These are phyloP conservation scores for Atta colombica DNA, from an alignment of 1,140 invertebrate species.

Conservation along the genomic window DNA sequence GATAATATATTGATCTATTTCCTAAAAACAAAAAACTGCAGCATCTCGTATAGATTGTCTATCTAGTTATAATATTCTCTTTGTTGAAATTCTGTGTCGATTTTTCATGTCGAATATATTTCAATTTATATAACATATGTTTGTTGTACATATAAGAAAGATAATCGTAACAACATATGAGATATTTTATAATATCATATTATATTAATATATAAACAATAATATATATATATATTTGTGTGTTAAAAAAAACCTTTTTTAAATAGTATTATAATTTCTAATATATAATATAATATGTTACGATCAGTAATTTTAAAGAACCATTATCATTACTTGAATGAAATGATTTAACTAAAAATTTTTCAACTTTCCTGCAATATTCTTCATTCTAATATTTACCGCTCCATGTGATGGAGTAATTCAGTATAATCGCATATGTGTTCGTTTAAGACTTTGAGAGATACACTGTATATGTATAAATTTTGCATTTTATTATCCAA, in stretches of 20 bases:
- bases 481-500: conserved; percentile 46
- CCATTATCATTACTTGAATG: background rate
- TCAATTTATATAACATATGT: background rate
- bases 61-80: background rate
- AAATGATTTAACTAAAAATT: background rate
- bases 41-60: background rate
- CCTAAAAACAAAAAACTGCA: background rate
- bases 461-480: background rate
- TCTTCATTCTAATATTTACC: background rate
- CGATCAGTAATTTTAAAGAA: background rate
- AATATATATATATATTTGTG: too few relatives aligned
- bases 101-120: background rate
- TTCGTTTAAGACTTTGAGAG: conserved; percentile 22
- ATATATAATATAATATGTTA: background rate
- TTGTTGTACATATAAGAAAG: too few relatives aligned
- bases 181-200: too few relatives aligned
- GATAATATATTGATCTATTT: background rate
- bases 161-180: too few relatives aligned
- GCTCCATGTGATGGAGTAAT: too few relatives aligned
- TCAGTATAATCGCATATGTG: background rate
- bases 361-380: background rate
- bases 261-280: too few relatives aligned
- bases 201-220: too few relatives aligned
- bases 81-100: background rate
- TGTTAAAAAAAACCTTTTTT: too few relatives aligned